A percentile compares a stretch with the other conserved stretches of the same genome.
These are phyloP conservation scores for Phyllotis vaccarum DNA, from an alignment of 2,797 vertebrate genomes.

Conservation along the genomic window DNA sequence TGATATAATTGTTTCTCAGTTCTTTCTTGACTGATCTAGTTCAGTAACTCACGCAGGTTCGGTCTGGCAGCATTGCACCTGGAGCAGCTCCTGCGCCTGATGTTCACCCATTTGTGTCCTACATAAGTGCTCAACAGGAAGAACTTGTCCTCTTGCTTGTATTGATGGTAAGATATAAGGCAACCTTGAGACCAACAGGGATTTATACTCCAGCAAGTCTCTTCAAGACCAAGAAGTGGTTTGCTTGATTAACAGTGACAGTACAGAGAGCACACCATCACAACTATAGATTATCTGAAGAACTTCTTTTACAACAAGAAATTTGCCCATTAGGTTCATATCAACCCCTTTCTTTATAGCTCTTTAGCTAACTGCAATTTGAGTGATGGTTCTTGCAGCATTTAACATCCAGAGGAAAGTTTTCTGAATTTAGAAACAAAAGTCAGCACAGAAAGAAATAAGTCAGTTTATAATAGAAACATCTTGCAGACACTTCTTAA, in stretches of 20 bases:
- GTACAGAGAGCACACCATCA: background rate
- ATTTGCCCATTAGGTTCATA: background rate
- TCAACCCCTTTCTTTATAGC: background rate
- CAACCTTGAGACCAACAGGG: slow-evolving; percentile 21
- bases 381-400: background rate
- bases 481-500: background rate
- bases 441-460: background rate
- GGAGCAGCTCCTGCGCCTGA: background rate
- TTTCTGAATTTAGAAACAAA: background rate
- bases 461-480: background rate
- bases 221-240: slow-evolving; percentile 51
- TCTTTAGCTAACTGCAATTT: background rate
- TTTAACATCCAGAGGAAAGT: background rate
- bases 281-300: slow-evolving; percentile 19
- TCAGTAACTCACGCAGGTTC: background rate
- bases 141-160: background rate
- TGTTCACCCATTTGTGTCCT: background rate
- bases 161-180: slow-evolving; percentile 10
- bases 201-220: slow-evolving; percentile 45
- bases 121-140: background rate
- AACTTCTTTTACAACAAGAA: background rate
- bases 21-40: background rate
- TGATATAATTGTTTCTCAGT: background rate
- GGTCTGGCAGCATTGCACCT: background rate
- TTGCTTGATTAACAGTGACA: slow-evolving; percentile 42